A percentile compares a stretch with the other conserved stretches of the same genome.
phyloP scores from a whole-genome alignment of 2,113 vertebrate genomes.

The Ellobius talpinus region DNA sequence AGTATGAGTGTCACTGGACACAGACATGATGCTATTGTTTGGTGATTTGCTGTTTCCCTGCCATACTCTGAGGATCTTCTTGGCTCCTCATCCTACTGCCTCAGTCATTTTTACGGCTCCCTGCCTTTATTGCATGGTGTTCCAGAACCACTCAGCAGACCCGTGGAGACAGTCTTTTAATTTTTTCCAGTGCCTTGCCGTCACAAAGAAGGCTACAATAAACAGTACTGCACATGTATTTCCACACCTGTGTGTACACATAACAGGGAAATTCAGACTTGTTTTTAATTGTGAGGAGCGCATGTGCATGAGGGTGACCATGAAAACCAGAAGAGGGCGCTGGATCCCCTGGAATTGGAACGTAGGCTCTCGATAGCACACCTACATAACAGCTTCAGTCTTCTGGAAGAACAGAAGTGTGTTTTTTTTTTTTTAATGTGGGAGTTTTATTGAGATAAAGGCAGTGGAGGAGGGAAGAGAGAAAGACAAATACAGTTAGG shows the following conservation, averaged over 20 bases:
- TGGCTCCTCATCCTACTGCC: background rate
- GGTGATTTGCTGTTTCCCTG: background rate
- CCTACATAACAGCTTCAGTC: background rate
- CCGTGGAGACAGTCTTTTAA: background rate
- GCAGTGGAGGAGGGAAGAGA: too few relatives aligned
- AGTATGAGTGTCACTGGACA: background rate
- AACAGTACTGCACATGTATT: background rate
- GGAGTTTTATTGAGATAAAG: too few relatives aligned
- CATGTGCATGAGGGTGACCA: too few relatives aligned
- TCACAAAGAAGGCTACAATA: background rate
- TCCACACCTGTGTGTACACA: background rate
- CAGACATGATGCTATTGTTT: background rate
- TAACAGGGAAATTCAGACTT: background rate
- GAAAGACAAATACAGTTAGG: too few relatives aligned
- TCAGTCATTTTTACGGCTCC: background rate
- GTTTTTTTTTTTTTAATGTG: too few relatives aligned
- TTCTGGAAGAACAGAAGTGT: background rate
- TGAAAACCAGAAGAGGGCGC: background rate
- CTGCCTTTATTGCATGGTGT: background rate
- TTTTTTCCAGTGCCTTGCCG: background rate
- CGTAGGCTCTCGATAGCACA: background rate
- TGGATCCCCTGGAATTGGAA: background rate
- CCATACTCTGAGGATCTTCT: background rate
- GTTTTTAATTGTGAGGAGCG: background rate
- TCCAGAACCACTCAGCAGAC: background rate